phyloP scores from a whole-genome alignment of 1,140 invertebrate species.

The Neelides sp. region DNA sequence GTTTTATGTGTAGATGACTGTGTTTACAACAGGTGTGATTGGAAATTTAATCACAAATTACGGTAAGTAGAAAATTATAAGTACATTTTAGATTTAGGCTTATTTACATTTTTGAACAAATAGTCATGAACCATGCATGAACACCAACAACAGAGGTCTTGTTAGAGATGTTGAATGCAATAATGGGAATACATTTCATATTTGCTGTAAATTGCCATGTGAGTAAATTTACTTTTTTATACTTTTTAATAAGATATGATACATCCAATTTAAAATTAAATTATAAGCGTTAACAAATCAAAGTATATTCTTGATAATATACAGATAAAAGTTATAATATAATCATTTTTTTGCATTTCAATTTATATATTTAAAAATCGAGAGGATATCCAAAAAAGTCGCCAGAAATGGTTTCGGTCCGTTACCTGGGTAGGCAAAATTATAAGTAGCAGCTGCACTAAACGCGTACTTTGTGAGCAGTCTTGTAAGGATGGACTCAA shows the following conservation, averaged over 20 bases:
- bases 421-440: neutral
- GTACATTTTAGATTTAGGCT: neutral
- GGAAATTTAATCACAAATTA: neutral
- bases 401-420: neutral
- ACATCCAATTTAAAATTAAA: too few relatives aligned
- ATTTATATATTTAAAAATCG: neutral
- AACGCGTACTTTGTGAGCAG: neutral
- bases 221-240: neutral
- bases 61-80: neutral
- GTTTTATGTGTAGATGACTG: neutral
- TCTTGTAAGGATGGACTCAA: neutral
- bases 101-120: neutral
- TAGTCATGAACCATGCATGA: neutral
- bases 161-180: neutral
- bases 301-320: too few relatives aligned
- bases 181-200: neutral
- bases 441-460: neutral
- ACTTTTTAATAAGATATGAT: neutral
- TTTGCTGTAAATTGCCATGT: neutral
- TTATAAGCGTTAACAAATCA: too few relatives aligned
- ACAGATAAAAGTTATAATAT: too few relatives aligned
- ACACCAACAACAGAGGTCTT: neutral
- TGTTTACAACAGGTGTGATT: neutral
- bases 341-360: too few relatives aligned
- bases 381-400: conserved; percentile 2